These are phyloP conservation scores for Melanargia galathea DNA, from an alignment of 2,888 invertebrate species.

Conservation along the genomic window DNA sequence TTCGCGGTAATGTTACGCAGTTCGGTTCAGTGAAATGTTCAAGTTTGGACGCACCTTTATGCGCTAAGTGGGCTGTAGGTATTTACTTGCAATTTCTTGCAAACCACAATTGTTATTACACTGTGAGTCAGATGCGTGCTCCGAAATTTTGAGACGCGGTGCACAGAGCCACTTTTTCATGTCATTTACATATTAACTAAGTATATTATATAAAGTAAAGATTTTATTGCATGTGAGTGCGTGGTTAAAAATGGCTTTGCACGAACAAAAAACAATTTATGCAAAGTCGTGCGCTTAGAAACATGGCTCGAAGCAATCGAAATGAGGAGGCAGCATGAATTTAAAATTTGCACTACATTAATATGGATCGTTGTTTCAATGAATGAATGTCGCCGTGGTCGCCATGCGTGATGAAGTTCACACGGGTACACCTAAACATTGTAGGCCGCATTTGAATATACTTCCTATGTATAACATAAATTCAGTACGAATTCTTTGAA, in stretches of 20 bases:
- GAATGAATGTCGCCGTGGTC: constrained; percentile 79
- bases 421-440: constrained; percentile 78
- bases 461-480: constrained; percentile 80
- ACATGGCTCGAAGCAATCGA: constrained; percentile 72
- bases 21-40: too few species aligned
- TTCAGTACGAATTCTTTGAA: constrained; percentile 78
- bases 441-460: constrained; percentile 80
- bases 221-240: constrained; percentile 62
- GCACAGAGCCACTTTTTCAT: constrained; percentile 1
- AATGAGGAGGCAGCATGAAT: constrained; percentile 77
- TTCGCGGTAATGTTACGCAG: too few species aligned
- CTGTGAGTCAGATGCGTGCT: neutral
- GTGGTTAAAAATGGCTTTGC: constrained; percentile 72
- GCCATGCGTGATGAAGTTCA: constrained; percentile 81
- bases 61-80: too few species aligned
- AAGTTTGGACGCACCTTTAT: too few species aligned
- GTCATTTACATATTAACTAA: too few species aligned
- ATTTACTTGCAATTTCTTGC: too few species aligned
- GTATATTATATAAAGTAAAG: constrained; percentile 42
- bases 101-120: neutral
- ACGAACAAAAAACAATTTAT: constrained; percentile 76
- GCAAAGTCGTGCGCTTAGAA: constrained; percentile 78
- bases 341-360: constrained; percentile 82
- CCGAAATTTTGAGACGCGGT: neutral
- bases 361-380: constrained; percentile 81